Evolutionary conservation across 2,113 vertebrate species (phyloP).

Genomic region (Xenus cinereus): DNA sequence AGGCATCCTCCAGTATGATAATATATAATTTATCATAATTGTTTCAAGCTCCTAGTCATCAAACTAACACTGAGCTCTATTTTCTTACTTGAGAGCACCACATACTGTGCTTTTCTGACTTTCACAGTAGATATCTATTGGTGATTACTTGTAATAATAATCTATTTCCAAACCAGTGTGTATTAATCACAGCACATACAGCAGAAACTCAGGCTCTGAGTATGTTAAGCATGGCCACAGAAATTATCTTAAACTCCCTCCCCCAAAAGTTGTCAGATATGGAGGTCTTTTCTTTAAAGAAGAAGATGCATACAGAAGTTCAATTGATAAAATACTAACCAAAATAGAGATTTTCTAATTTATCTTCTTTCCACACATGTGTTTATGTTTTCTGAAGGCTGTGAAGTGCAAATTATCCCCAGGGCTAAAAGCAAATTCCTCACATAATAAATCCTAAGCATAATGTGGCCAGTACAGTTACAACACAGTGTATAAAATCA

Average conservation of each 20-base stretch:
- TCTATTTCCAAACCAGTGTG: neutral
- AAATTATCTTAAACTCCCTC: neutral
- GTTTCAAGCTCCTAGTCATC: neutral
- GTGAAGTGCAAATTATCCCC: neutral
- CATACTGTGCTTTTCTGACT: neutral
- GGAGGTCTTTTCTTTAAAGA: neutral
- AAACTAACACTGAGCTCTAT: neutral
- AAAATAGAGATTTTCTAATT: neutral
- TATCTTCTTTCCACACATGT: neutral
- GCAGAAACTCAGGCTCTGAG: neutral
- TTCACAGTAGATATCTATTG: neutral
- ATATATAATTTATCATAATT: neutral
- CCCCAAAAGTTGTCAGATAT: fast-evolving
- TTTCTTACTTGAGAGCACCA: neutral
- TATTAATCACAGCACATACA: neutral
- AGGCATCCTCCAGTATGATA: neutral
- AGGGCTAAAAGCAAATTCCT: neutral
- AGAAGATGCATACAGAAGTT: neutral
- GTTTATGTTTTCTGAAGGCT: neutral
- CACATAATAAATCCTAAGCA: neutral
- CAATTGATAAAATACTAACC: neutral
- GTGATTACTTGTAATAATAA: neutral
- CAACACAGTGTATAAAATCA: neutral
- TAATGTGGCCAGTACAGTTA: neutral
- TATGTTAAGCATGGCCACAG: neutral